phyloP scores from a whole-genome alignment of 2,888 invertebrate species.

The Clivina fossor region DNA sequence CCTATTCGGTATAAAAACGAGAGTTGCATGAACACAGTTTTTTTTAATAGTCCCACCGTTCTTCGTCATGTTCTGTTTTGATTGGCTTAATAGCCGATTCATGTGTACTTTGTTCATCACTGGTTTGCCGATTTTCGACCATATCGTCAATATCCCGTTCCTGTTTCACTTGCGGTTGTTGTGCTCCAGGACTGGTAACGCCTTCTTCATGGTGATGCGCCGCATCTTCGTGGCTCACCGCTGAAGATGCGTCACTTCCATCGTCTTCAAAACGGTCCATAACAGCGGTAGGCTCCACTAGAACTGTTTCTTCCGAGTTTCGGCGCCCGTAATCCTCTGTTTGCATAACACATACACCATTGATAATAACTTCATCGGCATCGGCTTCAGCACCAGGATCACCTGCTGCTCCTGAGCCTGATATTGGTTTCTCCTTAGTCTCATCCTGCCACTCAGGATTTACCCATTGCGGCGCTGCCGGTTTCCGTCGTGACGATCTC shows the following conservation, averaged over 20 bases:
- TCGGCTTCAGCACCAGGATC: conserved; percentile 52
- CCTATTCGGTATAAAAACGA: too few relatives aligned
- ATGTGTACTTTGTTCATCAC: conserved; percentile 43
- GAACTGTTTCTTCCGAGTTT: conserved; percentile 68
- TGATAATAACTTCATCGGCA: conserved; percentile 83
- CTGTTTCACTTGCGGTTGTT: conserved; percentile 44
- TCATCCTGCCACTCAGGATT: conserved; percentile 89
- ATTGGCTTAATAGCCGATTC: conserved; percentile 56
- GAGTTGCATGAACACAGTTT: conserved; percentile 34
- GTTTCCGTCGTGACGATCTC: conserved; percentile 79
- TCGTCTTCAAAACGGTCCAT: conserved; percentile 63
- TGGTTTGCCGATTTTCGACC: conserved; percentile 43
- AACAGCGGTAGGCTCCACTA: conserved; percentile 76
- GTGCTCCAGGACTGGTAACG: conserved; percentile 46
- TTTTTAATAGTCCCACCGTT: conserved; percentile 63
- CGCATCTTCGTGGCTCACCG: conserved; percentile 48
- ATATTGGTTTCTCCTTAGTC: conserved; percentile 55
- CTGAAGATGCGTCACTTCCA: conserved; percentile 55
- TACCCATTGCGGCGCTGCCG: conserved; percentile 96
- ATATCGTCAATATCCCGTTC: conserved; percentile 40
- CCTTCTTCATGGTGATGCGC: too few relatives aligned
- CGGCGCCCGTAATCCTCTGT: conserved; percentile 66
- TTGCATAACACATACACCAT: conserved; percentile 91
- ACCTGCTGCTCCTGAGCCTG: conserved; percentile 34
- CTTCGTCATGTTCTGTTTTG: conserved; percentile 63